A percentile compares a stretch with the other conserved stretches of the same genome.
Evolutionary conservation across 2,113 vertebrate species (phyloP).

Genomic region (Mobula hypostoma): DNA sequence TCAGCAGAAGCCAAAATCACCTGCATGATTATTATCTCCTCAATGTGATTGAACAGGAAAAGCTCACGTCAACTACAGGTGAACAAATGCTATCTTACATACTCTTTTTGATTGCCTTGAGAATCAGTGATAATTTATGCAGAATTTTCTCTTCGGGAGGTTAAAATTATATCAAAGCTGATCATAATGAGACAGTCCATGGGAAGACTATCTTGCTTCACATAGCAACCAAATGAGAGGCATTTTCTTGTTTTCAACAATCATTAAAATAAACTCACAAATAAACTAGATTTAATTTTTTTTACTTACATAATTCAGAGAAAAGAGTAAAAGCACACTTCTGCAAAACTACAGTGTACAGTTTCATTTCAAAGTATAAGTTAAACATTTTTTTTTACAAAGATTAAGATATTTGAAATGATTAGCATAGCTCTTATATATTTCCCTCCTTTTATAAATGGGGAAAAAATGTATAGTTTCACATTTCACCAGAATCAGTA

Average conservation of each 20-base stretch:
- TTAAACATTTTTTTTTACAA: neutral
- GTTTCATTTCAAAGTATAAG: constrained; percentile 33
- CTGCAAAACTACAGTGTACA: constrained; percentile 26
- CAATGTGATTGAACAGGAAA: too few species aligned
- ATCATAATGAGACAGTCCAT: neutral
- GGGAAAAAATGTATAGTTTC: neutral
- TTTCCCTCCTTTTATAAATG: neutral
- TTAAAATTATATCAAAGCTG: neutral
- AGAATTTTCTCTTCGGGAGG: neutral
- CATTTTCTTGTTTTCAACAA: neutral
- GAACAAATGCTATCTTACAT: neutral
- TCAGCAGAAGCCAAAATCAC: too few species aligned
- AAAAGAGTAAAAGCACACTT: constrained; percentile 13
- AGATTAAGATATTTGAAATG: constrained; percentile 16
- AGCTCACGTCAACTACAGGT: neutral
- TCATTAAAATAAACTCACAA: neutral
- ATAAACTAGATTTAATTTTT: neutral
- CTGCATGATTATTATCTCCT: too few species aligned
- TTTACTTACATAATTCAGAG: constrained; percentile 29
- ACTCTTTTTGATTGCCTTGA: neutral
- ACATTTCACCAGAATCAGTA: neutral
- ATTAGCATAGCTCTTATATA: neutral
- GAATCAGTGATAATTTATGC: neutral
- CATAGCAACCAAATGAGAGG: neutral
- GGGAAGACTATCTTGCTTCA: neutral